These are phyloP conservation scores for Poliocrania exsul DNA, from an alignment of 2,797 vertebrate genomes.

Conservation along the genomic window DNA sequence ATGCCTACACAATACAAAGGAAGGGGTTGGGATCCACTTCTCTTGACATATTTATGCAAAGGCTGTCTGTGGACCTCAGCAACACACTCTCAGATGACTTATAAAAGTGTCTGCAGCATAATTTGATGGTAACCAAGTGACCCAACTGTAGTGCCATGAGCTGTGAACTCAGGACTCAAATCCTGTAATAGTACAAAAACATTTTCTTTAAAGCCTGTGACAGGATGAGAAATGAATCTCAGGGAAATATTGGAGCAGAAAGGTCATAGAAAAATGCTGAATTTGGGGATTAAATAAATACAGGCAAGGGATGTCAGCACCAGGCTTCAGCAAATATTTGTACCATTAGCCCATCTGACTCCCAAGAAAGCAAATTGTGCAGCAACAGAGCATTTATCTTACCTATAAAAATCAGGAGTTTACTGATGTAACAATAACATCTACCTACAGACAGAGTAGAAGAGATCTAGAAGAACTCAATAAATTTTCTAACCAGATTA, in stretches of 20 bases:
- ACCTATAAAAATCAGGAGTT: not conserved
- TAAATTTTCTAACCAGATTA: not conserved
- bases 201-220: not conserved
- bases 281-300: not conserved
- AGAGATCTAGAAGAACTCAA: not conserved
- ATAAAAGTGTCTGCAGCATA: not conserved
- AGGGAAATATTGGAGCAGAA: not conserved
- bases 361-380: not conserved
- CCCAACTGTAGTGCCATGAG: not conserved
- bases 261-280: not conserved
- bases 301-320: not conserved
- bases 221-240: not conserved
- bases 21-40: not conserved
- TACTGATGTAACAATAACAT: not conserved
- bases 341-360: not conserved
- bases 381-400: not conserved
- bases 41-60: not conserved
- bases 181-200: not conserved
- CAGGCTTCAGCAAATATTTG: not conserved
- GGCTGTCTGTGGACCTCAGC: not conserved
- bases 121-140: not conserved
- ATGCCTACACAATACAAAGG: not conserved
- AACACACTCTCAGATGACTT: not conserved
- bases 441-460: not conserved
- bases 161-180: not conserved